Conservation (phyloP, 2,888 invertebrate species). For the Drosophila affinis region DNA sequence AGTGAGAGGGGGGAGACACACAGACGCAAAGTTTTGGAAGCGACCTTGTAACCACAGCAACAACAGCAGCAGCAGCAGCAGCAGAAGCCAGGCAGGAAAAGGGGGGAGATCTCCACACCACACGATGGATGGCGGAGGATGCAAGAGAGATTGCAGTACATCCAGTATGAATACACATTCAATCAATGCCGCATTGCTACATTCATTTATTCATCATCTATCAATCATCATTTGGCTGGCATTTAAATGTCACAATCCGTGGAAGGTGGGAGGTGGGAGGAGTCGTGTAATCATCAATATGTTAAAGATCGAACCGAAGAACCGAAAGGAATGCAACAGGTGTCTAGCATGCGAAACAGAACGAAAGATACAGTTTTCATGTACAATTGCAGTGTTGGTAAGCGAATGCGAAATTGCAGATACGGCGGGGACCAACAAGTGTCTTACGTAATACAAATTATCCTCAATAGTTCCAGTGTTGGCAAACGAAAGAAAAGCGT, state of each 20-base stretch:
- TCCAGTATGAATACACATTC: background rate
- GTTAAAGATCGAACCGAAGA: conserved; percentile 1
- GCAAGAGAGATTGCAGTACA: background rate
- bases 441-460: no score
- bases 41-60: conserved; percentile 75
- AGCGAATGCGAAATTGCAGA: no score
- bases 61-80: conserved; percentile 42
- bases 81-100: background rate
- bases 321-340: conserved; percentile 21
- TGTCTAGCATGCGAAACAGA: background rate
- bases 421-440: no score
- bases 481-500: no score
- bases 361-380: background rate
- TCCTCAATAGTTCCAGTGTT: no score
- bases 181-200: background rate
- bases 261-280: background rate
- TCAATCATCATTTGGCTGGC: conserved; percentile 25
- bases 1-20: background rate
- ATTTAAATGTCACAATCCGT: conserved; percentile 31
- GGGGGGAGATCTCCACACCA: background rate
- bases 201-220: background rate
- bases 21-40: conserved; percentile 9
- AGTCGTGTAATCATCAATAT: conserved; percentile 7
- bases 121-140: background rate
- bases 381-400: no score